Percentiles rank a stretch among this genome's conserved stretches.
Evolutionary conservation across 2,113 vertebrate species (phyloP).

Genomic region (Lophotis ruficrista): DNA sequence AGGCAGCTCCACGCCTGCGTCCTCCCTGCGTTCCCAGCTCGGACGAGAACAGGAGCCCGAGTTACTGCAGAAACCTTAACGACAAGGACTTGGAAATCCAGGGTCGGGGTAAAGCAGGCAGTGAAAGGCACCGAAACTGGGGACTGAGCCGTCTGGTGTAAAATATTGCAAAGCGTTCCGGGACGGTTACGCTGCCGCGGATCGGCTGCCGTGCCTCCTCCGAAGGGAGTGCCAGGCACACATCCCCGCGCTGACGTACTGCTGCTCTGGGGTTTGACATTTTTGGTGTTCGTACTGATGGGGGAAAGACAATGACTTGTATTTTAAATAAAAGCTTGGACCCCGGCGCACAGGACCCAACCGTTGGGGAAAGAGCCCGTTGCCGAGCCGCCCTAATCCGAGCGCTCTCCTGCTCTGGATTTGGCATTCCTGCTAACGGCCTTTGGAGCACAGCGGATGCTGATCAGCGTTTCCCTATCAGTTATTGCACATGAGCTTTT

Average conservation of each 20-base stretch:
- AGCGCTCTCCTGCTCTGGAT: not conserved
- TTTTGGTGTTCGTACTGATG: rapidly evolving
- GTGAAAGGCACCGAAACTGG: not conserved
- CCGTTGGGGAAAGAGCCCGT: not conserved
- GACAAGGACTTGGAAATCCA: not conserved
- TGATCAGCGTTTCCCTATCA: not conserved
- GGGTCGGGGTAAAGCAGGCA: not conserved
- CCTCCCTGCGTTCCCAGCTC: not conserved
- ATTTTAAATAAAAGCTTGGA: not conserved
- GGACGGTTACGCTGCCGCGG: not conserved
- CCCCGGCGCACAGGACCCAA: not conserved
- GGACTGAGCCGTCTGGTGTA: not conserved
- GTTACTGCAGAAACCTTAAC: not conserved
- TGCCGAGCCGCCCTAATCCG: not conserved
- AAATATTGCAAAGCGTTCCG: not conserved
- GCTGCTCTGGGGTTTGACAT: not conserved
- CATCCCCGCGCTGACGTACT: rapidly evolving
- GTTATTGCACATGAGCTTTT: not conserved
- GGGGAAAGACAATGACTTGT: not conserved
- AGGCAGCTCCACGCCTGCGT: not conserved
- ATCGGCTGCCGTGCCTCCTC: not conserved
- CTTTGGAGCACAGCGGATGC: not conserved
- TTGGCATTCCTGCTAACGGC: not conserved
- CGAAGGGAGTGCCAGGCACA: rapidly evolving
- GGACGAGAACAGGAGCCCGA: rapidly evolving